Evolutionary conservation across 2,888 invertebrate genomes (phyloP).

Genomic region (Troides aeacus): DNA sequence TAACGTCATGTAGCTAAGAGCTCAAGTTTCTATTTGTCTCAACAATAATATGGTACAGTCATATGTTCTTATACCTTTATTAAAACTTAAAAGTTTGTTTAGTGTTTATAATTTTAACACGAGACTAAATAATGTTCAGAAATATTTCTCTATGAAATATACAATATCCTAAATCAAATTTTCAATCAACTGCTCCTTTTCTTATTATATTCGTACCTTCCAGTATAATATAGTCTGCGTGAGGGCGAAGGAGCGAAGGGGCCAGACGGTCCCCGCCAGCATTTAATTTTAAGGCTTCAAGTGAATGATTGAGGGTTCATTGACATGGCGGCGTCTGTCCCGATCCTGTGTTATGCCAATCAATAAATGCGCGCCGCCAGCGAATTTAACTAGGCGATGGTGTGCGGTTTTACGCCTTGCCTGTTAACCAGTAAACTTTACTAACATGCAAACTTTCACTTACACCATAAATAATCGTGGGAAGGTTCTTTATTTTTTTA

Average conservation of each 20-base stretch:
- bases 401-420: conserved; percentile 8
- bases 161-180: no score
- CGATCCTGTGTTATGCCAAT: conserved; percentile 28
- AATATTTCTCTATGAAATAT: no score
- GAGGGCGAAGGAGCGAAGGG: conserved; percentile 17
- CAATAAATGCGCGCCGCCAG: conserved; percentile 28
- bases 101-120: no score
- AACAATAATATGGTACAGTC: no score
- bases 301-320: conserved; percentile 41
- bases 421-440: neutral
- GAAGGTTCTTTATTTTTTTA: neutral
- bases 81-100: no score
- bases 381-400: conserved; percentile 20
- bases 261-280: conserved; percentile 32
- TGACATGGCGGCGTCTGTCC: conserved; percentile 35
- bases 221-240: conserved; percentile 10
- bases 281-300: conserved; percentile 40
- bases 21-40: neutral
- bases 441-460: neutral
- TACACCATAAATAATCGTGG: neutral
- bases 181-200: no score
- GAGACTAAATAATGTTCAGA: no score
- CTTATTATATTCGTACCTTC: neutral
- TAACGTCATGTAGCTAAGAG: neutral
- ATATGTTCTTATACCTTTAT: no score